Percentiles rank a stretch among this genome's conserved stretches.
Evolutionary conservation across 2,797 vertebrate species (phyloP).

Genomic region (Denticeps clupeoides): DNA sequence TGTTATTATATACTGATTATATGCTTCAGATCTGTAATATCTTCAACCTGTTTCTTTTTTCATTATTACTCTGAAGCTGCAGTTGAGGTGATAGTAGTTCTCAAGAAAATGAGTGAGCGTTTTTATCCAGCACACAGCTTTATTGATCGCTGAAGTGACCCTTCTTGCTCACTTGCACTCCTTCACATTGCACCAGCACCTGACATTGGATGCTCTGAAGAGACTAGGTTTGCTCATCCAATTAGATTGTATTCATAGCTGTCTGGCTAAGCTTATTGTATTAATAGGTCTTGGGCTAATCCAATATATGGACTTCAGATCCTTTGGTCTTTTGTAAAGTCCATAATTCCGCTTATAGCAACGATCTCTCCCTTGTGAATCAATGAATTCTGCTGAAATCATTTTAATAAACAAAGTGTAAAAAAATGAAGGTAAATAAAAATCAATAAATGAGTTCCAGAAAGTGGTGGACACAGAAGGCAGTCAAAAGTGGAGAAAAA

Average conservation of each 20-base stretch:
- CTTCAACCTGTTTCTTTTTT: no score
- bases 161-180: not conserved
- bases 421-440: no score
- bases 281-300: constrained; percentile 28
- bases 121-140: not conserved
- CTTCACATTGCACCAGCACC: not conserved
- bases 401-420: no score
- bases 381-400: not conserved
- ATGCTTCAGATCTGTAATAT: no score
- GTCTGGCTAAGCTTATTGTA: constrained; percentile 23
- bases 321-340: constrained; percentile 20
- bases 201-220: constrained; percentile 1
- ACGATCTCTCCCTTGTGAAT: not conserved
- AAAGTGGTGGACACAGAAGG: no score
- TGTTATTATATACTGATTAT: no score
- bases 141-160: constrained; percentile 9
- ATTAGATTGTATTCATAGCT: constrained; percentile 8
- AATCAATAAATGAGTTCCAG: no score
- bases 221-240: constrained; percentile 14
- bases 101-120: no score
- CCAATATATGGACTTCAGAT: constrained; percentile 23
- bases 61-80: no score
- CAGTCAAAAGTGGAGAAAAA: no score
- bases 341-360: no score
- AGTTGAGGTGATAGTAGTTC: no score